Evolutionary conservation across 2,888 invertebrate genomes (phyloP), one percentile per base, ranked within the genome.

Genomic region (Anaspis maculata): DNA sequence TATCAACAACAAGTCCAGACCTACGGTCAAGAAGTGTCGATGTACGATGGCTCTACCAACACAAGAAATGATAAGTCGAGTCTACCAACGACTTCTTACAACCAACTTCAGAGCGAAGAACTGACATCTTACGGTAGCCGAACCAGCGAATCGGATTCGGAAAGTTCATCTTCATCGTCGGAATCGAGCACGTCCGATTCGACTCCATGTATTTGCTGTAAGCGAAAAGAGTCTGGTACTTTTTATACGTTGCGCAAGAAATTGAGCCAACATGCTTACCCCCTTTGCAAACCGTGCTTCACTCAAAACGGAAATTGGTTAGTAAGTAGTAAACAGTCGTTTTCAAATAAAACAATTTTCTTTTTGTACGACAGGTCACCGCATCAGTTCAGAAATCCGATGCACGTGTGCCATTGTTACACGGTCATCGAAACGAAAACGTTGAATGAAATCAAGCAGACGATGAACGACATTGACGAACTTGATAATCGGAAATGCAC

Each of bases 141-240:
- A 5, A 9, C 5, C 5, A 19, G 19, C 9, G n/a, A n/a, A n/a
- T n/a, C n/a, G n/a, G n/a, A n/a, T n/a, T n/a, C n/a, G n/a, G n/a
- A n/a, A n/a, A n/a, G n/a, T n/a, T n/a, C n/a, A 9, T 19, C 19
- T 19, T 19, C 19, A 6, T 19, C 19, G 19, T 19, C 19, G 19
- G 9, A 5, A 6, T 19, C 5, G 19, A 9, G 9, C 19, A 6
- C 19, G 5, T 19, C 19, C 19, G 19, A 19, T 6, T 19, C 9
- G 19, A 19, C 5, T n/a, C n/a, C n/a, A n/a, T n/a, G n/a, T n/a
- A n/a, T n/a, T n/a, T 51, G 51, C 25, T 53, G 53, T 25, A 48
- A 47, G 27, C 37, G 44, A 25, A 41, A 31, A 12, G 37, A 15
- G 41, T 25, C 37, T 42, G 11, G 27, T 42, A 12, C 44, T 39